Conservation (phyloP, 2,113 vertebrate species). For the Chlamydotis undulata region DNA sequence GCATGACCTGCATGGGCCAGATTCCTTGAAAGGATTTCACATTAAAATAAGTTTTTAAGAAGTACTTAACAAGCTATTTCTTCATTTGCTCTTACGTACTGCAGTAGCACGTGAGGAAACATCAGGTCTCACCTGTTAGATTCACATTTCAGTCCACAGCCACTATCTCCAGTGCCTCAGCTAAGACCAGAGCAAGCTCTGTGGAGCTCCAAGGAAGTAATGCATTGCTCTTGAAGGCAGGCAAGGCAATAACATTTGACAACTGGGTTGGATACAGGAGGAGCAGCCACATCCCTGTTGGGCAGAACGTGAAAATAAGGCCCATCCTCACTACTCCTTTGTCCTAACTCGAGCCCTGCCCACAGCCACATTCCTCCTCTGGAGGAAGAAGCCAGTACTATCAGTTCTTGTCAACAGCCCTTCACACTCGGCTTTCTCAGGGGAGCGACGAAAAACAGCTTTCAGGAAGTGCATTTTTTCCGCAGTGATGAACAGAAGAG, state of each 20-base stretch:
- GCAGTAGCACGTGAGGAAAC: neutral
- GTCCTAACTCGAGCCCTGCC: neutral
- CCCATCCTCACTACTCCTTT: neutral
- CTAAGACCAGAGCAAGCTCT: neutral
- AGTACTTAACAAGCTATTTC: neutral
- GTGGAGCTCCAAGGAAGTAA: neutral
- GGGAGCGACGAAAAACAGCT: neutral
- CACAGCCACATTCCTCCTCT: neutral
- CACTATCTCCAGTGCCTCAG: neutral
- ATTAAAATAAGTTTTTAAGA: neutral
- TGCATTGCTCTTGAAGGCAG: neutral
- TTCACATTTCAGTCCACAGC: no score
- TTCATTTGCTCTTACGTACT: neutral
- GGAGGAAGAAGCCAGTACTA: neutral
- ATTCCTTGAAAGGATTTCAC: neutral
- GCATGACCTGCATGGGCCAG: neutral
- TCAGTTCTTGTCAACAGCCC: neutral
- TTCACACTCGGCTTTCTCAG: neutral
- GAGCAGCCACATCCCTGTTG: neutral
- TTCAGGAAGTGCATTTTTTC: neutral
- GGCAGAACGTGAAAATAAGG: neutral
- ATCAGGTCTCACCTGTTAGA: neutral
- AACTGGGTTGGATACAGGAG: neutral
- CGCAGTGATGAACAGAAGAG: neutral
- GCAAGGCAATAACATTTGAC: neutral